These are phyloP conservation scores for Saguinus imperator DNA, from an alignment of 2,113 vertebrate species.

Conservation along the genomic window DNA sequence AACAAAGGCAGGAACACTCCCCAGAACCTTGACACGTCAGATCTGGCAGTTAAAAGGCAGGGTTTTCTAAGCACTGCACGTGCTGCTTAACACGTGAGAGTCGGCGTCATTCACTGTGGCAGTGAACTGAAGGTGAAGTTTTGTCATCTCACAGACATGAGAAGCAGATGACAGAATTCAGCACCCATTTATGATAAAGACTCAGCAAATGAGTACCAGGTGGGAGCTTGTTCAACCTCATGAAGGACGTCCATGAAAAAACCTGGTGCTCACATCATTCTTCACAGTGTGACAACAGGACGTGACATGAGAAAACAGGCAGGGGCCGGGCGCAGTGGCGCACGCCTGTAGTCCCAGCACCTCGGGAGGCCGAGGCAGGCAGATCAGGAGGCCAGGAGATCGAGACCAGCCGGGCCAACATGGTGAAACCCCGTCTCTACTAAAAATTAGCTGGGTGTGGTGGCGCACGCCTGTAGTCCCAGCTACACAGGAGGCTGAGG, in stretches of 20 bases:
- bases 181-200: not conserved
- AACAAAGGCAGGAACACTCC: not conserved
- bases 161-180: no score
- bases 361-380: no score
- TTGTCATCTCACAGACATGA: not conserved
- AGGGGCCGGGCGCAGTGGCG: no score
- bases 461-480: no score
- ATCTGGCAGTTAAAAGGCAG: accelerated
- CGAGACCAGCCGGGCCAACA: no score
- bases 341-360: no score
- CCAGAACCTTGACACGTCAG: no score
- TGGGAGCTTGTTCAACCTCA: not conserved
- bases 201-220: not conserved
- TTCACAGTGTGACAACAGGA: accelerated
- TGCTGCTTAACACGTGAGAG: not conserved
- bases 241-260: no score
- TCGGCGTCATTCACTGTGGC: not conserved
- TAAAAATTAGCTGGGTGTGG: no score
- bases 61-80: not conserved
- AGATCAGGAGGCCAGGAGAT: no score
- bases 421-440: no score
- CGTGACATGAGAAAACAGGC: not conserved
- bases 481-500: no score
- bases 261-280: not conserved
- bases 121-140: not conserved